Evolutionary conservation across 2,888 invertebrate genomes (phyloP).

Genomic region (Dromius quadrimaculatus): DNA sequence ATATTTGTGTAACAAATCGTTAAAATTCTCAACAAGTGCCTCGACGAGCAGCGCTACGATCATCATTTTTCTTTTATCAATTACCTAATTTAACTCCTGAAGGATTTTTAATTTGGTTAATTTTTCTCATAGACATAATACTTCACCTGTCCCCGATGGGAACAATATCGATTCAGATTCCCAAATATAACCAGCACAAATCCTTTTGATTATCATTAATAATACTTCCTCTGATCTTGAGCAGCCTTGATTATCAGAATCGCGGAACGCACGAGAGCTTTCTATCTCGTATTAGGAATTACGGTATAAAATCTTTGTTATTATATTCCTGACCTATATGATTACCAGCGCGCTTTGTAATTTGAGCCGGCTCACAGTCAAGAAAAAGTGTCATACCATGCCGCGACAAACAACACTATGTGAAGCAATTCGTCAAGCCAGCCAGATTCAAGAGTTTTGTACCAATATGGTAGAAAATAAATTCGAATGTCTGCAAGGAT

Average conservation of each 20-base stretch:
- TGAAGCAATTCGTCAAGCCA: conserved; percentile 16
- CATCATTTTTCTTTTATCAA: too few species aligned
- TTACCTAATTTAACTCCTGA: too few species aligned
- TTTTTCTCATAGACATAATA: too few species aligned
- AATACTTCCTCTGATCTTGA: conserved; percentile 28
- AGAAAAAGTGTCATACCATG: conserved; percentile 44
- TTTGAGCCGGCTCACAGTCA: conserved; percentile 20
- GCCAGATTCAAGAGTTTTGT: neutral
- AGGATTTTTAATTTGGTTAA: too few species aligned
- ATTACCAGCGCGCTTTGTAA: conserved; percentile 46
- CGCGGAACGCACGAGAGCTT: conserved; percentile 41
- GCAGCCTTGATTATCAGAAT: conserved; percentile 25
- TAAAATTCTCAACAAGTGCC: too few species aligned
- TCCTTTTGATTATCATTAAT: too few species aligned
- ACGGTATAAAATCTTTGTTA: conserved; percentile 50
- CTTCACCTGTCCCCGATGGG: too few species aligned
- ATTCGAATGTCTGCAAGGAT: neutral
- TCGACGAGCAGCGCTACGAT: too few species aligned
- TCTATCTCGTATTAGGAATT: conserved; percentile 49
- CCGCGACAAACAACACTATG: conserved; percentile 21
- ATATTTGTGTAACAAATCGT: too few species aligned
- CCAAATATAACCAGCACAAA: too few species aligned
- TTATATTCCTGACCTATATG: conserved; percentile 49
- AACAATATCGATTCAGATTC: too few species aligned
- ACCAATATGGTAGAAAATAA: neutral